Conservation (phyloP, 2,113 vertebrate genomes). For the Scomber colias region DNA sequence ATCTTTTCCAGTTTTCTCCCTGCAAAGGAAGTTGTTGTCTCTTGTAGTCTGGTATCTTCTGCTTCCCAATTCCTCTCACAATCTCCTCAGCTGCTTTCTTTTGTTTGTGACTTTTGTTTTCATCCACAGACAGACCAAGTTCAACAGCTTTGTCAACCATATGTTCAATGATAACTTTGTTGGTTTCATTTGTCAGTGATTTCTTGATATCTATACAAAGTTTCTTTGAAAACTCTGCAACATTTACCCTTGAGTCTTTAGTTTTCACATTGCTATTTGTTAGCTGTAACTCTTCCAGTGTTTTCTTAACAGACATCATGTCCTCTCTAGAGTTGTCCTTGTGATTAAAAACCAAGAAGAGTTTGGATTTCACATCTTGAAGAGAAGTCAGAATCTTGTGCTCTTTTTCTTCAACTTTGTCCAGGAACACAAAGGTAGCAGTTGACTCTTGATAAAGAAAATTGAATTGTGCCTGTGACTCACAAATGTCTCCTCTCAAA, state of each 20-base stretch:
- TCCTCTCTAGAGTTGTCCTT: not conserved
- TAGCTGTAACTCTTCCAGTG: conserved; percentile 23
- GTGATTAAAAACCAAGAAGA: conserved; percentile 55
- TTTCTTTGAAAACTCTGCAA: too few relatives aligned
- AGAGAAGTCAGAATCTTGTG: too few relatives aligned
- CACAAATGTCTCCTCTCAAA: too few relatives aligned
- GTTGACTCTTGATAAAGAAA: too few relatives aligned
- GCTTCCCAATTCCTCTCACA: too few relatives aligned
- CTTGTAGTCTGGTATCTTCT: conserved; percentile 6
- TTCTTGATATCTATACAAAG: not conserved
- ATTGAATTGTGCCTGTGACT: too few relatives aligned
- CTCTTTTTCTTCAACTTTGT: too few relatives aligned
- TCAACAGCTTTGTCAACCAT: conserved; percentile 35
- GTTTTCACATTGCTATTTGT: not conserved
- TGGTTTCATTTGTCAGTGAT: rapidly evolving
- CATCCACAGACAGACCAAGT: conserved; percentile 62
- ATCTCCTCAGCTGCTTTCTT: conserved; percentile 34
- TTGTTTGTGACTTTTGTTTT: not conserved
- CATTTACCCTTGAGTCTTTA: not conserved
- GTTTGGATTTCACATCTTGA: conserved; percentile 7
- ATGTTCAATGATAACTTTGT: not conserved
- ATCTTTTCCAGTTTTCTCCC: conserved; percentile 57
- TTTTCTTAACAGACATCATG: conserved; percentile 1
- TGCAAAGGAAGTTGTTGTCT: conserved; percentile 56
- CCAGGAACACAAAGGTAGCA: too few relatives aligned